Evolutionary conservation across 2,888 invertebrate genomes (phyloP).

Genomic region (Cantharis rufa): DNA sequence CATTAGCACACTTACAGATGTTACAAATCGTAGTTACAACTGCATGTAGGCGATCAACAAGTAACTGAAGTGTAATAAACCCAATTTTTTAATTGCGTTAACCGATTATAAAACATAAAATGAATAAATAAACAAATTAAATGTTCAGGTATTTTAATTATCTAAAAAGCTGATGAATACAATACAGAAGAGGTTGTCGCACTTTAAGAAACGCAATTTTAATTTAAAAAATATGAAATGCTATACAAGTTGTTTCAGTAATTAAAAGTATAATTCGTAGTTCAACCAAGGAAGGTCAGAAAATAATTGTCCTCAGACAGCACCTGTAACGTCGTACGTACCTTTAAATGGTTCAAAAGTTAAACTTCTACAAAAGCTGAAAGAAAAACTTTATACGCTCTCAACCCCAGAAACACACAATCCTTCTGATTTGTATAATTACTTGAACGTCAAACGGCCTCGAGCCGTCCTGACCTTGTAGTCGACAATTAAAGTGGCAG

Average conservation of each 20-base stretch:
- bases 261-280: neutral
- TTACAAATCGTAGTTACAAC: neutral
- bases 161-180: neutral
- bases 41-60: neutral
- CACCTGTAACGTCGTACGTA: neutral
- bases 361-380: too few relatives aligned
- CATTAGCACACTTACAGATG: neutral
- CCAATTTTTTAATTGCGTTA: neutral
- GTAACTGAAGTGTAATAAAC: neutral
- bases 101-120: neutral
- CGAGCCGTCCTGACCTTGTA: too few relatives aligned
- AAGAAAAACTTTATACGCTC: too few relatives aligned
- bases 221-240: neutral
- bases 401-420: too few relatives aligned
- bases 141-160: neutral
- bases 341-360: neutral
- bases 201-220: neutral
- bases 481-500: too few relatives aligned
- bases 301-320: neutral
- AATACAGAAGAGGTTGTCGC: neutral
- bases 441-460: too few relatives aligned
- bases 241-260: neutral
- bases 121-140: neutral
- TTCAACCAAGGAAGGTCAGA: neutral
- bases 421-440: too few relatives aligned